Evolutionary conservation across 2,888 invertebrate genomes (phyloP).

Genomic region (Apantesis nais): DNA sequence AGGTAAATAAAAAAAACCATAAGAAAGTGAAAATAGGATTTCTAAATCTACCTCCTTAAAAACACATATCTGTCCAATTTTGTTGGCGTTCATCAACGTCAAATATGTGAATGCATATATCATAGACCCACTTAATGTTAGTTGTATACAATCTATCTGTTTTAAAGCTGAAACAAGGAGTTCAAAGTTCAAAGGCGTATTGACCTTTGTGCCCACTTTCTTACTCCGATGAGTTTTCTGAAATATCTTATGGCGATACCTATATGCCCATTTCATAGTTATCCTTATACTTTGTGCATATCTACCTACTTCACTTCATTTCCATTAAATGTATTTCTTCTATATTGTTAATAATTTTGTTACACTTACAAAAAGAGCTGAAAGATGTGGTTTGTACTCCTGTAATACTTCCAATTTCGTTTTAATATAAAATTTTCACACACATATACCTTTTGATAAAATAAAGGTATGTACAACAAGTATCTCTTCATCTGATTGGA

Average conservation of each 20-base stretch:
- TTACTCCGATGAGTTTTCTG: neutral
- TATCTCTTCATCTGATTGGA: no score
- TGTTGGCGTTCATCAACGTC: neutral
- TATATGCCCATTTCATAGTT: neutral
- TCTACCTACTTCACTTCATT: neutral
- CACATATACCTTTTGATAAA: no score
- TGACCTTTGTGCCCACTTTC: neutral
- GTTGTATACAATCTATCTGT: neutral
- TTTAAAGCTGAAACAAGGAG: neutral
- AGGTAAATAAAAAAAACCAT: neutral
- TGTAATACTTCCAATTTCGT: no score
- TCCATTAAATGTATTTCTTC: neutral
- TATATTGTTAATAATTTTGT: neutral
- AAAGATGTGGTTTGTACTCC: neutral
- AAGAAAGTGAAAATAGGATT: neutral
- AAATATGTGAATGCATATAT: neutral
- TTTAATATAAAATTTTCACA: no score
- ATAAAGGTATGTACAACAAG: no score
- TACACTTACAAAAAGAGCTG: neutral
- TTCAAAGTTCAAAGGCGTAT: neutral
- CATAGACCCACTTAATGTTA: neutral
- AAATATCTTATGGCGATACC: neutral
- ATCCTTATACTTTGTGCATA: neutral
- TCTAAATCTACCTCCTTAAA: no score
- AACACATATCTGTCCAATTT: neutral